Base-by-base conservation (phyloP, 2,888 invertebrate genomes). In the Ennomos fuscantarius region DNA sequence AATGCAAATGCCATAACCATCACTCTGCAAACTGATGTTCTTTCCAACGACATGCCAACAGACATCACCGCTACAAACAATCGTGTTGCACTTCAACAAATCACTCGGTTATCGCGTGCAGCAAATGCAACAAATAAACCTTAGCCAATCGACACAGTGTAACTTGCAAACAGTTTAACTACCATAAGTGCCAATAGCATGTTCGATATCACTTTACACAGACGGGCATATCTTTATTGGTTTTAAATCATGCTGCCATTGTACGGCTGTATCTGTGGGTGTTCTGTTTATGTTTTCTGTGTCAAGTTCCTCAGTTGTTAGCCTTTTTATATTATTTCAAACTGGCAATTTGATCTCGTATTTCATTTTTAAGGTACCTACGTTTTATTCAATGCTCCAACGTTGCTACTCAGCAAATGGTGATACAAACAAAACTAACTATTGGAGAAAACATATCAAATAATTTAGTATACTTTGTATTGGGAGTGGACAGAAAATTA, bases 81-180 rank as follows among this genome's bases (percentile, higher is more conserved):
- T 9, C 39, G 9, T 13, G 8, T 10, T 37, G 11, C 13, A 46
- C 40, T 36, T 3, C 34, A 36, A 70, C 67, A 72, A 70, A 70
- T 69, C 66, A 68, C 60, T 40, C 50, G 13, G 46, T 48, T 48
- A 68, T 83, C 76, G 84, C 84, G 83, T 84, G 84, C 74, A 65
- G 65, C 58, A 74, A 78, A 77, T 64, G 65, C 66, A 63, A 55
- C 70, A 73, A 74, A 77, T 75, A 78, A 74, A 73, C 69, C 11
- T 10, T 32, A 45, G 54, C 62, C 72, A 70, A 76, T 73, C 70
- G 70, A 70, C 65, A 60, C 69, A 69, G 73, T 67, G 24, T 24
- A 24, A 24, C 24, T 24, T 24, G 24, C 24, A 24, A 24, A 24
- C 24, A 24, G 24, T 24, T 3, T 24, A 6, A 24, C 24, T 24